These are phyloP conservation scores for Heliocidaris tuberculata DNA, from an alignment of 35 echinoderm and acorn worm genomes.

Conservation along the genomic window DNA sequence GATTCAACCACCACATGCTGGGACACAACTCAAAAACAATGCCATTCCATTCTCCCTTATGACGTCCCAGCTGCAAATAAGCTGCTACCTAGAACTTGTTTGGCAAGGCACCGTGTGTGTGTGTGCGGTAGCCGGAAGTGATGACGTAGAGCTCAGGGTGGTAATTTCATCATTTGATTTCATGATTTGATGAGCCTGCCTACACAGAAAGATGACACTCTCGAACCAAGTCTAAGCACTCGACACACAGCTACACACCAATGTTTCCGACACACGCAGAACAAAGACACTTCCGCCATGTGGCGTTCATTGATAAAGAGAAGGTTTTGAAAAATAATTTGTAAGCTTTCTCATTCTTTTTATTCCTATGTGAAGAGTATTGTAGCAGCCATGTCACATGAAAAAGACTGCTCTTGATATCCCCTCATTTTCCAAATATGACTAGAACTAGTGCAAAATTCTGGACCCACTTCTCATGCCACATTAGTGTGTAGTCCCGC, in stretches of 20 bases:
- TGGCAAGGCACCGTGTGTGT: not conserved
- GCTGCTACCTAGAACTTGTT: not conserved
- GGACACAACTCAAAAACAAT: not conserved
- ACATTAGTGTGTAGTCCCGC: no score
- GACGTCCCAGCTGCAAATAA: not conserved
- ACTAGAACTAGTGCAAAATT: no score
- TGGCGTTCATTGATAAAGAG: not conserved
- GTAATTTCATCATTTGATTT: conserved; percentile 3
- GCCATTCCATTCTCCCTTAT: not conserved
- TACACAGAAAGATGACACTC: not conserved
- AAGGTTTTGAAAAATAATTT: no score
- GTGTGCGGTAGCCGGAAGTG: not conserved
- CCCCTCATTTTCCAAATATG: no score
- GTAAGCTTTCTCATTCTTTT: no score
- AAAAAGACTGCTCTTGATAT: no score
- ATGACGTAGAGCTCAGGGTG: not conserved
- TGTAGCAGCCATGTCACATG: no score
- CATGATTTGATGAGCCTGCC: not conserved
- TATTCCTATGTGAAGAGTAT: no score
- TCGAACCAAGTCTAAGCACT: not conserved
- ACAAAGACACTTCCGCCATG: not conserved
- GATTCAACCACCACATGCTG: not conserved
- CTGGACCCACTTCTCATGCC: no score
- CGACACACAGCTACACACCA: not conserved
- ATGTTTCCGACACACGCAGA: no score